Base-by-base conservation (phyloP, 2,888 invertebrate species). In the Ceriagrion tenellum region DNA sequence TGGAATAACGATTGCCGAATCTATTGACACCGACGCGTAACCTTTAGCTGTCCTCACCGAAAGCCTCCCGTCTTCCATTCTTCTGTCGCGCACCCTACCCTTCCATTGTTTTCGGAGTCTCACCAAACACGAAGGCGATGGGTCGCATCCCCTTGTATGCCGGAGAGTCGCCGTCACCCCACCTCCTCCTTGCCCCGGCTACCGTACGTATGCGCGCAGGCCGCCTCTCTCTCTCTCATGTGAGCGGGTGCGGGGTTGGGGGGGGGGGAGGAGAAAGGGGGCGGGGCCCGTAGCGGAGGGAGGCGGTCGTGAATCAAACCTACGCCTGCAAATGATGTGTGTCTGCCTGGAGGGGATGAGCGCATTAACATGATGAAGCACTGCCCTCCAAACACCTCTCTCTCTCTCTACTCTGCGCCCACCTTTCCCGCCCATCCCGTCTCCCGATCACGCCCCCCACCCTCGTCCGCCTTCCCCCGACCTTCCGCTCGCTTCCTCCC, bases 341-440 rank as follows among this genome's bases (percentile, higher is more conserved):
- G 93, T 93, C 93, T 93, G 93, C 69, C 93, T 93, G 93, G 93
- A 93, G 93, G 93, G 93, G 93, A 93, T 93, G 93, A 93, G 93
- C 69, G 55, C 93, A 93, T 93, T 93, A 93, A 93, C 93, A 93
- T 93, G 93, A 93, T 93, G 93, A 93, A 93, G 93, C 93, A 69
- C 93, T 91, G 47, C 93, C 93, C 69, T 93, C 69, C 93, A 40
- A 63, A 35, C 69, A 69, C 63, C 91, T 91, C 63, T 35, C 63
- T 30, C 40, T 13, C 63, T 35, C 35, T 18, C 91, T 26, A 20
- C 20, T 16, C 59, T 56, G 0, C 59, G 16, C 59, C 59, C 59
- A 16, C 69, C 0, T 63, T 63, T 56, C 20, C 13, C 90, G 0
- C 91, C 47, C 90, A 23, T 30, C 40, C 91, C 59, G 35, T 30